A percentile compares a stretch with the other conserved stretches of the same genome.
Conservation (phyloP, 2,113 vertebrate genomes). For the Naja naja region DNA sequence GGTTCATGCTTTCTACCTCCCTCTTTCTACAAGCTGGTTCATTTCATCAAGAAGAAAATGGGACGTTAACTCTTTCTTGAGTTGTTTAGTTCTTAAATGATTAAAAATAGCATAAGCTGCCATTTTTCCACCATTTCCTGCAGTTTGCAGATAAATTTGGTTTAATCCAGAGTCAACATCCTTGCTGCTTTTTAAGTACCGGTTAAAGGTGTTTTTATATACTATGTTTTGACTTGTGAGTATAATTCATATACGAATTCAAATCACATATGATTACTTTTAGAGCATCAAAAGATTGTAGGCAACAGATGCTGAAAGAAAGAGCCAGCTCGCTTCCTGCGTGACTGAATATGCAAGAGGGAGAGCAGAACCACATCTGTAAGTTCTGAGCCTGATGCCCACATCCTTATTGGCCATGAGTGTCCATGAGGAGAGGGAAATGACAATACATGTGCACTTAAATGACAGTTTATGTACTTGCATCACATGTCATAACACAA, state of each 20-base stretch:
- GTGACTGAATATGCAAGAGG: not conserved
- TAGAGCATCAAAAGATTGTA: not conserved
- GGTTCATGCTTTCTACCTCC: constrained; percentile 54
- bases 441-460: not conserved
- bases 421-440: not conserved
- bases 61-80: constrained; percentile 7
- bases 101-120: no score
- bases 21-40: constrained; percentile 39
- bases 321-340: not conserved
- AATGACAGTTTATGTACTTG: not conserved
- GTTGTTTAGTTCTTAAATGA: not conserved
- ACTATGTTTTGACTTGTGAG: not conserved
- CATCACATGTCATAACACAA: not conserved
- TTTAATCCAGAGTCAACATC: not conserved
- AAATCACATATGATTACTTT: not conserved
- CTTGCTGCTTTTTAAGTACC: not conserved
- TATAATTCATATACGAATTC: not conserved
- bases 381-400: not conserved
- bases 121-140: not conserved
- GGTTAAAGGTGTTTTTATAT: not conserved
- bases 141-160: not conserved
- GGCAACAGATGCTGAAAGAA: not conserved
- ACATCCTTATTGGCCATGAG: not conserved
- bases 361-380: not conserved
- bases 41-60: constrained; percentile 49